These are phyloP conservation scores for Anguilla pacifica DNA, from an alignment of 2,797 vertebrate genomes.

Conservation along the genomic window DNA sequence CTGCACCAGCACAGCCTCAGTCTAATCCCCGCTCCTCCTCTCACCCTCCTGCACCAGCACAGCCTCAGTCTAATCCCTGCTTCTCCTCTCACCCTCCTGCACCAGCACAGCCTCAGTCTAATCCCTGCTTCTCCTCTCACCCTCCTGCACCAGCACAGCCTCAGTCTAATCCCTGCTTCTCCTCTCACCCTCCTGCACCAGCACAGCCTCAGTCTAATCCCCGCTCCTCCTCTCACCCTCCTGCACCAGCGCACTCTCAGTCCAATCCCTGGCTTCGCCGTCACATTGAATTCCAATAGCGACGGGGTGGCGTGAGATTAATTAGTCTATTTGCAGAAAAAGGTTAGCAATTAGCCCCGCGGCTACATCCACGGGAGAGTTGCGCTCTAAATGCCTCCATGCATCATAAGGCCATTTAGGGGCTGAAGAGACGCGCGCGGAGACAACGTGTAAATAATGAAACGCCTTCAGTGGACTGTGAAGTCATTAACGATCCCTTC, in stretches of 20 bases:
- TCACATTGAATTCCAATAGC: constrained; percentile 38
- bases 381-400: constrained; percentile 42
- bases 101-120: too few relatives aligned
- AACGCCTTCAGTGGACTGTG: constrained; percentile 10
- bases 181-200: too few relatives aligned
- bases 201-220: too few relatives aligned
- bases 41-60: too few relatives aligned
- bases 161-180: too few relatives aligned
- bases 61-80: too few relatives aligned
- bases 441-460: constrained; percentile 28
- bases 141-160: too few relatives aligned
- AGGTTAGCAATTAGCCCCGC: constrained; percentile 48
- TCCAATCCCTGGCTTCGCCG: background rate
- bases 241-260: background rate
- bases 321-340: constrained; percentile 46
- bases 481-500: background rate
- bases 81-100: too few relatives aligned
- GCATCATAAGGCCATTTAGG: constrained; percentile 31
- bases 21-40: too few relatives aligned
- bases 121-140: too few relatives aligned
- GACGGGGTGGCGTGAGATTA: constrained; percentile 46
- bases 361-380: constrained; percentile 21
- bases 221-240: background rate
- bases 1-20: too few relatives aligned
- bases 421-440: constrained; percentile 17